Base-by-base conservation (phyloP, 2,113 vertebrate species). In the Verasper variegatus region DNA sequence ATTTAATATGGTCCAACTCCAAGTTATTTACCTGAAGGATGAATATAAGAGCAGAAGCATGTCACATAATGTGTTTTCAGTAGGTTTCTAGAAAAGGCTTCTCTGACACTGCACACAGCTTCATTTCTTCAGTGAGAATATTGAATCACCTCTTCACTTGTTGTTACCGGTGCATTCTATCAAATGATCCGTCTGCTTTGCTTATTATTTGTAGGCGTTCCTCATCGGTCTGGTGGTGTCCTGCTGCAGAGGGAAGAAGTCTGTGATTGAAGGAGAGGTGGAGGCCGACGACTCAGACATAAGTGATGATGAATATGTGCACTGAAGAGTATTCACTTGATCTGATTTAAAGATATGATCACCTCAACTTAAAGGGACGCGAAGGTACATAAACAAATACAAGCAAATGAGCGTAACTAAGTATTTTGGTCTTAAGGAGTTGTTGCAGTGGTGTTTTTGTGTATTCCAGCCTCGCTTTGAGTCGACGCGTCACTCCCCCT, bases 201-300 rank as follows among this genome's bases (percentile, higher is more conserved):
- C 52, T 78, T 58, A 12, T 70, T 10, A 68, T 71, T 73, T 63
- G 24, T 37, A 99, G 98, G 95, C 97, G 20, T 99, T 99, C 75
- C 87, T 98, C 86, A 91, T 99, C 65, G 98, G 98, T 56, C 92
- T 99, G 88, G 85, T 96, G 80, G 96, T 98, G 66, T 98, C 98
- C 15, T 98, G 98, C 91, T 99, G 96, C 93, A 96, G 96, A 94
- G 97, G 97, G 80, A 99, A 97, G 94, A 98, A 97, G 84, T 99
- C 98, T 0, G 95, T 99, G 91, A 97, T 98, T 82, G 97, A 99
- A 93, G 97, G 97, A 71, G 96, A 97, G 86, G 95, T 97, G 83
- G 96, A 98, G 82, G 97, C 96, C 13, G 97, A 97, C 9, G 97
- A 99, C 86, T 99, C 97, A 18, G 97, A 99, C 85, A 70, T 96